These are phyloP conservation scores for Mythimna lalbum DNA, from an alignment of 2,888 invertebrate genomes.

Conservation along the genomic window DNA sequence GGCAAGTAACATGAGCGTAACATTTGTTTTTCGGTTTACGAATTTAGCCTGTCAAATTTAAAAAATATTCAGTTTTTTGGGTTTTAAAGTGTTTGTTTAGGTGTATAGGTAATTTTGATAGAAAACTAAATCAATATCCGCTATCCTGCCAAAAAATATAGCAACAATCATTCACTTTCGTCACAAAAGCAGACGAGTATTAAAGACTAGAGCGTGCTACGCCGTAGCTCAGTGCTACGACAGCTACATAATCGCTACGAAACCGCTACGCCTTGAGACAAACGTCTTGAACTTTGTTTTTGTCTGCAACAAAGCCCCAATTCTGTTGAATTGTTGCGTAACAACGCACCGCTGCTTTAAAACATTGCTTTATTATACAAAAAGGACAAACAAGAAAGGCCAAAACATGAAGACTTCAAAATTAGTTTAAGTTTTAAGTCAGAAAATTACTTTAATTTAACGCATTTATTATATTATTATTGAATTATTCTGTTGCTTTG, in stretches of 20 bases:
- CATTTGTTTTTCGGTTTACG: too few species aligned
- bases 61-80: too few species aligned
- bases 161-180: neutral
- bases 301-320: slow-evolving; percentile 48
- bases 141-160: neutral
- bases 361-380: slow-evolving; percentile 51
- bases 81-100: too few species aligned
- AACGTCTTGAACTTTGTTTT: slow-evolving; percentile 52
- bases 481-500: slow-evolving; percentile 6
- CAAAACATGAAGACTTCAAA: slow-evolving; percentile 22
- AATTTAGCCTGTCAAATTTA: too few species aligned
- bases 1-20: too few species aligned
- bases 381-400: slow-evolving; percentile 27
- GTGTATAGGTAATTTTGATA: too few species aligned
- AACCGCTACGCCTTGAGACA: slow-evolving; percentile 44
- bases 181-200: slow-evolving; percentile 10
- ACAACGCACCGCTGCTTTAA: slow-evolving; percentile 42
- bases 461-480: slow-evolving; percentile 6
- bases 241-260: slow-evolving; percentile 52
- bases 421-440: slow-evolving; percentile 18
- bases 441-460: neutral
- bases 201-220: slow-evolving; percentile 31
- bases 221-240: slow-evolving; percentile 47
- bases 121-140: too few species aligned
- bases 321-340: slow-evolving; percentile 44